Percentiles rank a stretch among this genome's conserved stretches.
These are phyloP conservation scores for Drosophila aff. DNA, from an alignment of 1,140 invertebrate genomes.

Conservation along the genomic window DNA sequence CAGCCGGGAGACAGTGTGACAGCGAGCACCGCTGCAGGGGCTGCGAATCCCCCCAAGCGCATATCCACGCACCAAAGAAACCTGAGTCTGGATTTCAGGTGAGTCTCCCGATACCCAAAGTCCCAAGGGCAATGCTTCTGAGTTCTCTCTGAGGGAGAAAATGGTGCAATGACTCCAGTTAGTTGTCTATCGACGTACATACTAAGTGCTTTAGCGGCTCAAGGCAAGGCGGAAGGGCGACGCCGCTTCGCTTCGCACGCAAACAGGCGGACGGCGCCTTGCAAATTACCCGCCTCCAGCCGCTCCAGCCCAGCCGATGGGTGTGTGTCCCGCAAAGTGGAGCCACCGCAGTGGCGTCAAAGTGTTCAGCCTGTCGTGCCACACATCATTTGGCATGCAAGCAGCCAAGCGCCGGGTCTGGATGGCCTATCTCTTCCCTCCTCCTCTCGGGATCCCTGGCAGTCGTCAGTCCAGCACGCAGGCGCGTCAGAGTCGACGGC, in stretches of 20 bases:
- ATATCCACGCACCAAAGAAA: conserved; percentile 91
- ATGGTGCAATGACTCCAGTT: conserved; percentile 18
- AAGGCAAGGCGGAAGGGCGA: conserved; percentile 14
- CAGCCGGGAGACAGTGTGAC: conserved; percentile 39
- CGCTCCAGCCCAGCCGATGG: conserved; percentile 8
- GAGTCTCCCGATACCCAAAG: conserved; percentile 31
- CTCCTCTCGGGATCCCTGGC: conserved; percentile 5
- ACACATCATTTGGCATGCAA: conserved; percentile 52
- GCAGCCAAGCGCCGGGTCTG: conserved; percentile 8
- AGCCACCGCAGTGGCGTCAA: conserved; percentile 62
- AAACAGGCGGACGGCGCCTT: conserved; percentile 8
- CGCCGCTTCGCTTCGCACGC: conserved; percentile 21
- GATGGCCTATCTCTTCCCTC: background rate
- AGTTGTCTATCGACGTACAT: background rate
- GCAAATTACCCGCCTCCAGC: conserved; percentile 12
- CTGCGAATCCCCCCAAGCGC: conserved; percentile 86
- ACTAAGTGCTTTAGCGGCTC: background rate
- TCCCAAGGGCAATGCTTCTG: background rate
- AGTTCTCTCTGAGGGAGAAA: background rate
- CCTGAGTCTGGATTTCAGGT: conserved; percentile 91
- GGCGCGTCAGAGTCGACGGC: conserved; percentile 38
- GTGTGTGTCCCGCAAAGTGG: conserved; percentile 24
- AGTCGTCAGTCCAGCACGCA: conserved; percentile 41
- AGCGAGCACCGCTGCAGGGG: conserved; percentile 37
- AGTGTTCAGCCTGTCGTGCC: conserved; percentile 51